These are phyloP conservation scores for Gadopsis marmoratus DNA, from an alignment of 2,797 vertebrate genomes.

Conservation along the genomic window DNA sequence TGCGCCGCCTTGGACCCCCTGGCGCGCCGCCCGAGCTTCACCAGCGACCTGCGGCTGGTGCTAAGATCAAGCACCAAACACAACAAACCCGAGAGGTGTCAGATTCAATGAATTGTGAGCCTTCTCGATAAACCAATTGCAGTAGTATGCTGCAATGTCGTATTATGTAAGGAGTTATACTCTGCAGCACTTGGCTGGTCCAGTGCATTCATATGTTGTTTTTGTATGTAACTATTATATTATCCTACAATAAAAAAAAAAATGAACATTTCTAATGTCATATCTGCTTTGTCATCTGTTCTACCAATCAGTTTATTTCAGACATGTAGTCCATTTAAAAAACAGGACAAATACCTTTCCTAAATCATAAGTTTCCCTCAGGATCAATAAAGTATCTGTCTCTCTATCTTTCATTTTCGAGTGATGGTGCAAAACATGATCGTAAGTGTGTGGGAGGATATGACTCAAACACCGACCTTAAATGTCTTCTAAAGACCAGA, in stretches of 20 bases:
- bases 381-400: no score
- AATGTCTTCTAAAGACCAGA: slow-evolving; percentile 16
- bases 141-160: slow-evolving; percentile 83
- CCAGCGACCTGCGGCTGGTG: slow-evolving; percentile 82
- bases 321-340: no score
- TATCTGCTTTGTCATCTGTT: background rate
- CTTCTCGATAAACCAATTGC: slow-evolving; percentile 79
- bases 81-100: slow-evolving; percentile 84
- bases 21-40: slow-evolving; percentile 84
- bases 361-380: no score
- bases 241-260: slow-evolving; percentile 42
- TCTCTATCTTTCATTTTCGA: background rate
- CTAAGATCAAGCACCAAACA: slow-evolving; percentile 81
- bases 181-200: slow-evolving; percentile 84
- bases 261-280: slow-evolving; percentile 21
- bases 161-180: slow-evolving; percentile 85
- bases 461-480: slow-evolving; percentile 55
- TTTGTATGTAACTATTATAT: slow-evolving; percentile 36
- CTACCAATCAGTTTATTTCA: background rate
- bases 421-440: slow-evolving; percentile 30
- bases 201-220: slow-evolving; percentile 61
- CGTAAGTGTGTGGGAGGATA: slow-evolving; percentile 48
- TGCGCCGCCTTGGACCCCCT: slow-evolving; percentile 81
- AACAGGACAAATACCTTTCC: no score
- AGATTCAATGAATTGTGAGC: slow-evolving; percentile 85